Conservation (phyloP, 2,888 invertebrate species). For the Eupithecia abbreviata region DNA sequence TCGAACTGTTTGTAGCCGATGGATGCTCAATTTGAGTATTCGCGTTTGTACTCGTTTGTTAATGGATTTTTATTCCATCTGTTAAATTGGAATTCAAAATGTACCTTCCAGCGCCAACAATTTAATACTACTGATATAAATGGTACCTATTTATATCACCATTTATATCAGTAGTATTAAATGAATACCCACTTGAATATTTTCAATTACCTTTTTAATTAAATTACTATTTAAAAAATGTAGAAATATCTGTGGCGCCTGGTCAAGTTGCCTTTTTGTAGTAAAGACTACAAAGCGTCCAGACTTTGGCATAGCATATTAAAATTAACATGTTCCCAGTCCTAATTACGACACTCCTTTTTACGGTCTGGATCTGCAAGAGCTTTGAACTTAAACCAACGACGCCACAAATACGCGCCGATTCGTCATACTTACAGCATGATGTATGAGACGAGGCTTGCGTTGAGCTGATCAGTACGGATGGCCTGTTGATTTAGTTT, state of each 20-base stretch:
- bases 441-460: conserved; percentile 29
- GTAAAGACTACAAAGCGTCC: not conserved
- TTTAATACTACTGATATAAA: too few species aligned
- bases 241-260: not conserved
- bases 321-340: conserved; percentile 1
- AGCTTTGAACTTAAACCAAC: conserved; percentile 31
- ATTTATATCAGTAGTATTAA: too few species aligned
- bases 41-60: not conserved
- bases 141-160: too few species aligned
- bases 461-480: conserved; percentile 15
- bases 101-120: not conserved
- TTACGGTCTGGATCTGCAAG: conserved; percentile 30
- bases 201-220: not conserved
- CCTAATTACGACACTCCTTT: conserved; percentile 23
- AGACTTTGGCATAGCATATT: not conserved
- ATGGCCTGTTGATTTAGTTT: conserved; percentile 23
- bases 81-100: not conserved
- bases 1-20: not conserved
- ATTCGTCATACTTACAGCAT: conserved; percentile 41
- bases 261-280: not conserved
- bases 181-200: not conserved
- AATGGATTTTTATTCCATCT: not conserved
- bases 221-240: not conserved
- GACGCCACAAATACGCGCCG: conserved; percentile 33
- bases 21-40: not conserved